Evolutionary conservation across 1,140 invertebrate species (phyloP).

Genomic region (Ericerus pela): DNA sequence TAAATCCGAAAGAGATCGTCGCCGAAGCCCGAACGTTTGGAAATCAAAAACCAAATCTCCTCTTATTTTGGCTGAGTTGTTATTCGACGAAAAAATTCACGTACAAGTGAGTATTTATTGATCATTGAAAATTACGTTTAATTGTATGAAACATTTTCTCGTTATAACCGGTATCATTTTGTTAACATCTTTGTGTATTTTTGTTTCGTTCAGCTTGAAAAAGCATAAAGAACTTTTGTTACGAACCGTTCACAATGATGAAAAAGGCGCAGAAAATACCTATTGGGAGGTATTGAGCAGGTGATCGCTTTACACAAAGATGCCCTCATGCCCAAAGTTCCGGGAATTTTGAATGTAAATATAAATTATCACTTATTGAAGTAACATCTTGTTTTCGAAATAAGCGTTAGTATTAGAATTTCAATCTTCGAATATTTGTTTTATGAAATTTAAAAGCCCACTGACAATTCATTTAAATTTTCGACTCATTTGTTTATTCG

Average conservation of each 20-base stretch:
- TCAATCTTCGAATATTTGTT: no score
- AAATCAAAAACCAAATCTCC: slow-evolving; percentile 89
- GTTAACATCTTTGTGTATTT: no score
- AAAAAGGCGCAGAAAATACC: slow-evolving; percentile 86
- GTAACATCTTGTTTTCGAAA: no score
- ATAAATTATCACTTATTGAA: no score
- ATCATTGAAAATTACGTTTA: slow-evolving; percentile 28
- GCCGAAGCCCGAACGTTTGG: slow-evolving; percentile 85
- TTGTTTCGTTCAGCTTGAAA: slow-evolving; percentile 29
- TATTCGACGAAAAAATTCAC: slow-evolving; percentile 75
- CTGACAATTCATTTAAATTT: no score
- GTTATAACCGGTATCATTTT: no score
- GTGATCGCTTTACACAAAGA: slow-evolving; percentile 71
- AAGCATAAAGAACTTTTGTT: slow-evolving; percentile 54
- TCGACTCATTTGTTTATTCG: no score
- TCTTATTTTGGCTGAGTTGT: slow-evolving; percentile 78
- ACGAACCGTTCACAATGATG: slow-evolving; percentile 76
- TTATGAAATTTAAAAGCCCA: no score
- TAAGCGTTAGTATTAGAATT: no score
- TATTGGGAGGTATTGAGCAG: slow-evolving; percentile 90
- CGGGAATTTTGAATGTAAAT: slow-evolving; percentile 69
- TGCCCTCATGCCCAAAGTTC: slow-evolving; percentile 67
- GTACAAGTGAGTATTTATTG: slow-evolving; percentile 43
- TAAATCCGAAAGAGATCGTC: slow-evolving; percentile 67
- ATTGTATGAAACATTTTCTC: slow-evolving; percentile 12